phyloP scores from a whole-genome alignment of 2,888 invertebrate species.

The Heliothis peltigera region DNA sequence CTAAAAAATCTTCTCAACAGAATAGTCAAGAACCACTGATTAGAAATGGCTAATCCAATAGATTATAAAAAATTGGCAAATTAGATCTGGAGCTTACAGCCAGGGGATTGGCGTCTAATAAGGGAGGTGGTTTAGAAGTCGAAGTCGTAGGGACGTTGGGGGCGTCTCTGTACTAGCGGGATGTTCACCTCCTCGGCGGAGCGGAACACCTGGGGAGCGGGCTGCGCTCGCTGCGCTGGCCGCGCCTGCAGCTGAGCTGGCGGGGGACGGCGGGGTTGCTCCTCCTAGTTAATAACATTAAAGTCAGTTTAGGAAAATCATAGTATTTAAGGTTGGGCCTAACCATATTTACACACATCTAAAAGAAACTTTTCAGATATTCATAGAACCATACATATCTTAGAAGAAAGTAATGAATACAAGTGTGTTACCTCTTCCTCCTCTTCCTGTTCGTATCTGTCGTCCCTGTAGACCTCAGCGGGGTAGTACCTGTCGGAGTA shows the following conservation, averaged over 20 bases:
- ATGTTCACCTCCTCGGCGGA: slow-evolving; percentile 97
- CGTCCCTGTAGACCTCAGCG: slow-evolving; percentile 93
- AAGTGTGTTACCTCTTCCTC: slow-evolving; percentile 78
- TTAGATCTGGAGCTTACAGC: slow-evolving; percentile 36
- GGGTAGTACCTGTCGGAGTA: slow-evolving; percentile 96
- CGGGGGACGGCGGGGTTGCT: slow-evolving; percentile 73
- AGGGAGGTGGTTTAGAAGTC: slow-evolving; percentile 75
- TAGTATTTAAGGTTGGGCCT: too few species aligned
- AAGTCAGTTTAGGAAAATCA: too few species aligned
- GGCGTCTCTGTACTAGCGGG: slow-evolving; percentile 94
- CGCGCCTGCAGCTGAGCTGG: slow-evolving; percentile 64
- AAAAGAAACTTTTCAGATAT: too few species aligned
- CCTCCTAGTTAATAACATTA: slow-evolving; percentile 67
- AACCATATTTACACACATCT: too few species aligned
- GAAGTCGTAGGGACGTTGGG: slow-evolving; percentile 87
- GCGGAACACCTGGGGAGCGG: slow-evolving; percentile 92
- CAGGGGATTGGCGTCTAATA: slow-evolving; percentile 41
- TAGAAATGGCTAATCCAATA: slow-evolving; percentile 45
- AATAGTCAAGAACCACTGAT: slow-evolving; percentile 29
- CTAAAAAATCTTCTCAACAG: slow-evolving; percentile 1
- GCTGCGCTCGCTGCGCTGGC: slow-evolving; percentile 72
- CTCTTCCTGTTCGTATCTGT: slow-evolving; percentile 87
- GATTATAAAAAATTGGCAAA: slow-evolving; percentile 26
- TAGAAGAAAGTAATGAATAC: background rate
- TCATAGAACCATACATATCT: background rate